Evolutionary conservation across 1,140 invertebrate species (phyloP).

Genomic region (Macrotrachela quadricornifera): DNA sequence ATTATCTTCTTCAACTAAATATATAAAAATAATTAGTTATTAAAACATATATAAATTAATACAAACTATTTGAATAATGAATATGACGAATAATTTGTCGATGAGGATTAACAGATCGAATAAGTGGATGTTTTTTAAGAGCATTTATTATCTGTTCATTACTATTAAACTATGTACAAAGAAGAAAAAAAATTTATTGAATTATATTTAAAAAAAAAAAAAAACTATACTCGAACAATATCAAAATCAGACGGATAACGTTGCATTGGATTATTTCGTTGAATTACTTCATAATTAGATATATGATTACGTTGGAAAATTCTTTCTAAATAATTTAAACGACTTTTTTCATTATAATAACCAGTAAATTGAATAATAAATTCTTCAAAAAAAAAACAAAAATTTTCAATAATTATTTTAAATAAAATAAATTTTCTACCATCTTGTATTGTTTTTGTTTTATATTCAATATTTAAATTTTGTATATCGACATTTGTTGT

Average conservation of each 20-base stretch:
- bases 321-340: neutral
- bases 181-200: neutral
- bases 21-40: too few species aligned
- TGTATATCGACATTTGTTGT: too few species aligned
- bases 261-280: neutral
- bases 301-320: neutral
- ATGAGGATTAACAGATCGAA: neutral
- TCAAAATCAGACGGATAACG: slow-evolving; percentile 1
- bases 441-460: too few species aligned
- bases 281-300: neutral
- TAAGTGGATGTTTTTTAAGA: neutral
- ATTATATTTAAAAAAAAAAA: neutral
- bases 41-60: too few species aligned
- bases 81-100: neutral
- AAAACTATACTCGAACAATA: neutral
- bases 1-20: too few species aligned
- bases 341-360: too few species aligned
- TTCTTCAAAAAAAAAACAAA: too few species aligned
- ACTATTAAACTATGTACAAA: neutral
- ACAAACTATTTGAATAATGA: neutral
- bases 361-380: too few species aligned
- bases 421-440: too few species aligned
- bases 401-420: too few species aligned
- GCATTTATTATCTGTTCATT: neutral
- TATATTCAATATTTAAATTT: too few species aligned